Evolutionary conservation across 2,888 invertebrate genomes (phyloP), one percentile per base, ranked within the genome.

Genomic region (Sceliomorpha sp.): DNA sequence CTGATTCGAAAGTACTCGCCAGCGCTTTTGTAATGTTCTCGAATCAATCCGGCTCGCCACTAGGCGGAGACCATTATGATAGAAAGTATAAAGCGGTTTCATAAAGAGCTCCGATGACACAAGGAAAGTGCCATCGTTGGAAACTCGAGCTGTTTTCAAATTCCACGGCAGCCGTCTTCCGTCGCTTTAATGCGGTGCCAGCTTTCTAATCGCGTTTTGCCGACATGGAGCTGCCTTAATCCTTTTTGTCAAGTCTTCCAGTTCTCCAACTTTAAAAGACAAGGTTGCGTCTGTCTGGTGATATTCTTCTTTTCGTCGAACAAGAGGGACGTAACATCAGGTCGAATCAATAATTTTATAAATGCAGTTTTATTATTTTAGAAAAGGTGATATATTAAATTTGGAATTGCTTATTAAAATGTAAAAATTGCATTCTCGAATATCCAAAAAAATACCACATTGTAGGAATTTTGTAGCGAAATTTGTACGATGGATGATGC

Each of bases 101-200:
- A 53, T 60, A 47, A 37, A 53, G 53, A 34, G 48, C 15, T 42
- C 14, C 47, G 36, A 34, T 47, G 17, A 27, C 36, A 50, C 34
- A 26, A 37, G 27, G 14, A 48, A 44, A 32, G 37, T 51, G 17
- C 31, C 42, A 29, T 15, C 40, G 55, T 48, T 55, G 39, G 40
- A 53, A 59, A 53, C 44, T 48, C 15, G n/a, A 8, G 36, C 34
- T 66, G 62, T 74, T 78, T 76, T 72, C 62, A 72, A 71, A 78
- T 76, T 76, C 70, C 44, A 59, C 32, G 40, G 37, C 55, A 42
- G 59, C 50, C 40, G 39, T 37, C 27, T 50, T 37, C 20, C 27
- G 44, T 20, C 20, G 32, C 17, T 37, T 32, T 20, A 47, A 29
- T 17, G 10, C 15, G 12, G 12, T 45, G 45, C 15, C 48, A 8